phyloP scores from a whole-genome alignment of 1,140 invertebrate species.

The Panulirus ornatus region DNA sequence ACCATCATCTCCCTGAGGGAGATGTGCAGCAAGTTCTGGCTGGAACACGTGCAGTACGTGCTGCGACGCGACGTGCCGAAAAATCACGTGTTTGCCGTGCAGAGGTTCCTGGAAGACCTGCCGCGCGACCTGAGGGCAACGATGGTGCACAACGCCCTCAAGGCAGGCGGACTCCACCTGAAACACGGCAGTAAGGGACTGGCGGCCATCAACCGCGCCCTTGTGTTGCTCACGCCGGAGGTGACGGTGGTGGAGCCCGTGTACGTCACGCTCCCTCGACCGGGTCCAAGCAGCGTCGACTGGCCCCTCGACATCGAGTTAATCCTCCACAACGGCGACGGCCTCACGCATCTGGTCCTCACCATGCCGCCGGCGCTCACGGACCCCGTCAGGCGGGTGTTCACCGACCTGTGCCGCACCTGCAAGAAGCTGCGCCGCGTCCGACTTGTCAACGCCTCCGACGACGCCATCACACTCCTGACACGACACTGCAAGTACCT shows the following conservation, averaged over 20 bases:
- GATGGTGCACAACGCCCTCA: constrained; percentile 73
- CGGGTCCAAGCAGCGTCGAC: constrained; percentile 37
- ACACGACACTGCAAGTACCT: constrained; percentile 65
- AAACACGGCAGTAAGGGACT: constrained; percentile 68
- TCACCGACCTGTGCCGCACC: constrained; percentile 73
- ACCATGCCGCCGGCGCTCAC: constrained; percentile 62
- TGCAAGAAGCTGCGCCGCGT: constrained; percentile 60
- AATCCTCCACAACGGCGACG: constrained; percentile 66
- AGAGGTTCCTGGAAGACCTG: constrained; percentile 66
- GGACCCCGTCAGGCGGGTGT: constrained; percentile 60
- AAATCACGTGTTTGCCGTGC: constrained; percentile 65
- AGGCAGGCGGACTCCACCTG: constrained; percentile 71
- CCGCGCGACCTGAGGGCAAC: constrained; percentile 61
- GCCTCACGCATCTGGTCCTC: constrained; percentile 59
- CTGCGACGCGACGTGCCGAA: constrained; percentile 71
- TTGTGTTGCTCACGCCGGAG: constrained; percentile 71
- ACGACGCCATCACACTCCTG: constrained; percentile 69
- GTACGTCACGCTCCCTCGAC: constrained; percentile 67
- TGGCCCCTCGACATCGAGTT: constrained; percentile 72
- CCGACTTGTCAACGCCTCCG: constrained; percentile 61
- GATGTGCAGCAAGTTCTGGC: constrained; percentile 74
- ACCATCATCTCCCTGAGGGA: constrained; percentile 62
- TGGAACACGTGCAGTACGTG: constrained; percentile 69
- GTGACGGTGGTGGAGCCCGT: constrained; percentile 67
- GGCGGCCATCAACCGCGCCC: constrained; percentile 66